A percentile compares a stretch with the other conserved stretches of the same genome.
These are phyloP conservation scores for Augiades crinisus DNA, from an alignment of 2,888 invertebrate species.

Conservation along the genomic window DNA sequence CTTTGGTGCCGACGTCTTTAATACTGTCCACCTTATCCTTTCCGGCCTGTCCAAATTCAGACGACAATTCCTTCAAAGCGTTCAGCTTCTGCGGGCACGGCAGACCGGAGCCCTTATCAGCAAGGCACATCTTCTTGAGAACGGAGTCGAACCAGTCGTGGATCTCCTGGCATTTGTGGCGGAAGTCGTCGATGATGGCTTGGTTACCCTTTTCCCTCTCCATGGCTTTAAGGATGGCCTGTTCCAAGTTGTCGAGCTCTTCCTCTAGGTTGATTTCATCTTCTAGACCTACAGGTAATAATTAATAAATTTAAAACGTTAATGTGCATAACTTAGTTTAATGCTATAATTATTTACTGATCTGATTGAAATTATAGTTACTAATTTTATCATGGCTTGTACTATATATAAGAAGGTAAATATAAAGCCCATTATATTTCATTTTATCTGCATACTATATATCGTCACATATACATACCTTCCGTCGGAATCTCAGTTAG, in stretches of 20 bases:
- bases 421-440: too few relatives aligned
- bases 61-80: conserved; percentile 86
- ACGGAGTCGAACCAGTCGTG: conserved; percentile 92
- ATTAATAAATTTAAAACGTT: too few relatives aligned
- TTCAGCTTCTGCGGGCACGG: conserved; percentile 90
- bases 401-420: too few relatives aligned
- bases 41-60: conserved; percentile 88
- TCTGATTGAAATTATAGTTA: too few relatives aligned
- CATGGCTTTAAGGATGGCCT: conserved; percentile 86
- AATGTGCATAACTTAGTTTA: too few relatives aligned
- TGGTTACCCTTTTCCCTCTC: conserved; percentile 89
- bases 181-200: conserved; percentile 88
- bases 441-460: too few relatives aligned
- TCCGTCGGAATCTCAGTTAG: conserved; percentile 86
- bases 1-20: conserved; percentile 85
- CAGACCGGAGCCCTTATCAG: conserved; percentile 92
- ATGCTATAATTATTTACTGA: too few relatives aligned
- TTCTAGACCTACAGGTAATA: conserved; percentile 82
- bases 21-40: conserved; percentile 87
- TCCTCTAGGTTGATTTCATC: conserved; percentile 87
- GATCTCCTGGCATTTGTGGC: conserved; percentile 86
- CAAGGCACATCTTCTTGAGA: conserved; percentile 89
- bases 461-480: too few relatives aligned
- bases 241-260: conserved; percentile 86
- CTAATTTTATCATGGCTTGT: too few relatives aligned